Percentiles rank a stretch among this genome's conserved stretches.
Conservation (phyloP, 2,113 vertebrate genomes). For the Turnix velox region DNA sequence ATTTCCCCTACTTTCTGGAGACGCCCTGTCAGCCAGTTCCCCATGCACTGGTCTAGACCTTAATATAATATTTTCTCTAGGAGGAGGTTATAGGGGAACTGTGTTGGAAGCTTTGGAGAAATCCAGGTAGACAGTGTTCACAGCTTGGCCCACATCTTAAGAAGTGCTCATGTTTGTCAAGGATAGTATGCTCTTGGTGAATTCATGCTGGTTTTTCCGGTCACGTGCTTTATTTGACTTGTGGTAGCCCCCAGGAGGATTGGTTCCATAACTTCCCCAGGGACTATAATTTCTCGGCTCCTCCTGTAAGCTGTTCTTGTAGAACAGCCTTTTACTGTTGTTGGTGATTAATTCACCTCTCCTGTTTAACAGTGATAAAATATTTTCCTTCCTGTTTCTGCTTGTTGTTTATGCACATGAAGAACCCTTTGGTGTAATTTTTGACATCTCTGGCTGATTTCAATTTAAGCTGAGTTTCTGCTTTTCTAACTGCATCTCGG, state of each 20-base stretch:
- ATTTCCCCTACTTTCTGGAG: not conserved
- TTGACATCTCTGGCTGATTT: not conserved
- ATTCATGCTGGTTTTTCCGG: not conserved
- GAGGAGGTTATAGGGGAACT: not conserved
- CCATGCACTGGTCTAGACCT: not conserved
- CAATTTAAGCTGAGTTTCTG: not conserved
- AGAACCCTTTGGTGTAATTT: not conserved
- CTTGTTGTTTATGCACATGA: not conserved
- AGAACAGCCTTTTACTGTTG: not conserved
- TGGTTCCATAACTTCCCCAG: not conserved
- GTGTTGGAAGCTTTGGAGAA: not conserved
- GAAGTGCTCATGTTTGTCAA: not conserved
- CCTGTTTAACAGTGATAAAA: not conserved
- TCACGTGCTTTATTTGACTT: not conserved
- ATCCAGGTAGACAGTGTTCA: not conserved
- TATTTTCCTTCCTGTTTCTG: not conserved
- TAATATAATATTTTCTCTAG: not conserved
- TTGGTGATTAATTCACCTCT: not conserved
- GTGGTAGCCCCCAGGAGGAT: not conserved
- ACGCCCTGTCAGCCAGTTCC: not conserved
- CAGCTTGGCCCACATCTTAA: not conserved
- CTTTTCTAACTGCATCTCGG: not conserved
- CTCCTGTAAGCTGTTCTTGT: not conserved
- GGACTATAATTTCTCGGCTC: not conserved
- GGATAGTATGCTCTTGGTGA: not conserved